phyloP scores from a whole-genome alignment of 2,113 vertebrate species.

The Bothrops jararaca region DNA sequence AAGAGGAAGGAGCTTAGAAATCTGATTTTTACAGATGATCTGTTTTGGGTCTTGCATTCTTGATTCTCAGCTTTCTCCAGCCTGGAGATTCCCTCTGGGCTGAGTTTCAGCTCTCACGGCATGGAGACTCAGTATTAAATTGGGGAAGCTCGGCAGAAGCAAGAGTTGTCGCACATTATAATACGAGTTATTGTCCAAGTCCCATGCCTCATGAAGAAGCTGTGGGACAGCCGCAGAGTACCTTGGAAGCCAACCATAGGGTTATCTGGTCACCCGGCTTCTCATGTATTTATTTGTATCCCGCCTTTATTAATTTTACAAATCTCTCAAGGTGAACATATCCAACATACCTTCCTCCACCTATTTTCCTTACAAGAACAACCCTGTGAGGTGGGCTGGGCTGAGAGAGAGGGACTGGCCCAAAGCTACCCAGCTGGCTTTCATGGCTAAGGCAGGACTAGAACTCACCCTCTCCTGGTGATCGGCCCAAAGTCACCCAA shows the following conservation, averaged over 20 bases:
- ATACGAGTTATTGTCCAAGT: background rate
- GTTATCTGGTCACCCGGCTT: background rate
- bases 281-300: background rate
- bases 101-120: background rate
- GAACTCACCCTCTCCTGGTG: too few relatives aligned
- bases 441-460: too few relatives aligned
- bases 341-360: background rate
- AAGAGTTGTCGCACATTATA: background rate
- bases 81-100: background rate
- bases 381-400: too few relatives aligned
- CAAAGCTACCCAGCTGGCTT: too few relatives aligned
- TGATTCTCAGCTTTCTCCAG: background rate
- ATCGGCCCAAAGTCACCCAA: too few relatives aligned
- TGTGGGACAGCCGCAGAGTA: background rate
- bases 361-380: background rate
- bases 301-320: too few relatives aligned
- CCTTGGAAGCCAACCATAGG: background rate
- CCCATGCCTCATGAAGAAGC: background rate
- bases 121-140: background rate
- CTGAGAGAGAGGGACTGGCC: too few relatives aligned
- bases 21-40: background rate
- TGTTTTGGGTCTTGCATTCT: background rate
- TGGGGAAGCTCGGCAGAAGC: background rate
- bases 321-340: background rate
- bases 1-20: too few relatives aligned